Evolutionary conservation across 2,113 vertebrate genomes (phyloP).

Genomic region (Petrocephalus zakoni): DNA sequence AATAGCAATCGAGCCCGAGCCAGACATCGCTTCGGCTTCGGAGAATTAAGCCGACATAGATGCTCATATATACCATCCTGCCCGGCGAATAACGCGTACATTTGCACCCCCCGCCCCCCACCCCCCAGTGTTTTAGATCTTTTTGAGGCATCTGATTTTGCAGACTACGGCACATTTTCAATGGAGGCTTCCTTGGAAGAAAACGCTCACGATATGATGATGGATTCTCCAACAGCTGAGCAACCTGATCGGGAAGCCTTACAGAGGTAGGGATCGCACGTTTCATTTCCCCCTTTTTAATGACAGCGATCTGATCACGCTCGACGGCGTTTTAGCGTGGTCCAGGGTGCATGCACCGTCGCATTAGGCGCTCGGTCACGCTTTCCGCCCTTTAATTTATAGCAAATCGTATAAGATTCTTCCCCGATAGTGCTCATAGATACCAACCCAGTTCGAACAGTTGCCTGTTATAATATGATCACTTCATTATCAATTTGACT

Average conservation of each 20-base stretch:
- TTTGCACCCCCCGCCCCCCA: too few relatives aligned
- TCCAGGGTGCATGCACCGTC: background rate
- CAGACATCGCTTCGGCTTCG: constrained; percentile 42
- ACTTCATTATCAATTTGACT: background rate
- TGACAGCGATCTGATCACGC: background rate
- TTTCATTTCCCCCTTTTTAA: background rate
- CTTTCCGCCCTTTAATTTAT: background rate
- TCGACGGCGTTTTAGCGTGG: background rate
- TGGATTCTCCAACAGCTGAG: constrained; percentile 50
- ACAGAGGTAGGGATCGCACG: constrained; percentile 51
- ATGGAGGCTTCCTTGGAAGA: constrained; percentile 59
- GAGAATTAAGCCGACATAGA: constrained; percentile 34
- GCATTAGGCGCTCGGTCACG: background rate
- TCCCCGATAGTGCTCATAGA: too few relatives aligned
- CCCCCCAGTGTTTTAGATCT: background rate
- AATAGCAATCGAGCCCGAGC: constrained; percentile 51
- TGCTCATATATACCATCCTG: background rate
- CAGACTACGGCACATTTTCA: constrained; percentile 3
- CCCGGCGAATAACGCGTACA: background rate
- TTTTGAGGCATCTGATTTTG: background rate
- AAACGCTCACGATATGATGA: constrained; percentile 55
- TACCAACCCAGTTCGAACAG: background rate
- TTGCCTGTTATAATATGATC: background rate
- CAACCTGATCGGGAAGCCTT: constrained; percentile 42
- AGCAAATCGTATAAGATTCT: background rate